These are phyloP conservation scores for Ramphastos sulfuratus DNA, from an alignment of 2,113 vertebrate genomes.

Conservation along the genomic window DNA sequence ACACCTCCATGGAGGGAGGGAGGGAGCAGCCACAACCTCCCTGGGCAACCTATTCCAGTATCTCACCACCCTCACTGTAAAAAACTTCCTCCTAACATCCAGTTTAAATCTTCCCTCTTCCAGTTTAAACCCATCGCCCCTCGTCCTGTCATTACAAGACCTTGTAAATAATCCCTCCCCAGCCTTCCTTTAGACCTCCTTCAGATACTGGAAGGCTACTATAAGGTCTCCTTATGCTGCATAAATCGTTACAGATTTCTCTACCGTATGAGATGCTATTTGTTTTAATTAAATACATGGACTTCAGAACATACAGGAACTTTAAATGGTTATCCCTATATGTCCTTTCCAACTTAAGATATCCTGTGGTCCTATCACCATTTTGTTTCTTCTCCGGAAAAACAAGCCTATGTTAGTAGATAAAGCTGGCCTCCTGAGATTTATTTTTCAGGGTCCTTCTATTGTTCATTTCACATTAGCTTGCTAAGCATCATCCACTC, in stretches of 20 bases:
- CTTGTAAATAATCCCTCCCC: no score
- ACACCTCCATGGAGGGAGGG: no score
- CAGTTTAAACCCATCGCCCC: no score
- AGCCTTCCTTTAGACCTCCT: no score
- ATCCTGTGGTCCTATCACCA: neutral
- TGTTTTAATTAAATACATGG: neutral
- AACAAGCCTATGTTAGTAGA: neutral
- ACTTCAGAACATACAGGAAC: neutral
- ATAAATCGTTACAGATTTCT: neutral
- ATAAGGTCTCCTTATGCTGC: neutral
- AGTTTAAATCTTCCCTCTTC: no score
- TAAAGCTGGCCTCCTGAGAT: neutral
- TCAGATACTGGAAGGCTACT: no score
- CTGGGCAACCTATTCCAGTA: no score
- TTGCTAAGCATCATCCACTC: neutral
- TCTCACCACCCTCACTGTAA: no score
- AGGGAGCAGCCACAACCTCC: no score
- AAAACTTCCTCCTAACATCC: no score
- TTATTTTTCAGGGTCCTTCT: neutral
- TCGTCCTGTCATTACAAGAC: no score
- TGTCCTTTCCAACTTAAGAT: neutral
- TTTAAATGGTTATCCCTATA: neutral
- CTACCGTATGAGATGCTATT: neutral
- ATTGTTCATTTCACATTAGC: neutral
- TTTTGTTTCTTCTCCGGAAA: neutral